phyloP scores from a whole-genome alignment of 1,140 invertebrate species.

The Anadara kagoshimensis region DNA sequence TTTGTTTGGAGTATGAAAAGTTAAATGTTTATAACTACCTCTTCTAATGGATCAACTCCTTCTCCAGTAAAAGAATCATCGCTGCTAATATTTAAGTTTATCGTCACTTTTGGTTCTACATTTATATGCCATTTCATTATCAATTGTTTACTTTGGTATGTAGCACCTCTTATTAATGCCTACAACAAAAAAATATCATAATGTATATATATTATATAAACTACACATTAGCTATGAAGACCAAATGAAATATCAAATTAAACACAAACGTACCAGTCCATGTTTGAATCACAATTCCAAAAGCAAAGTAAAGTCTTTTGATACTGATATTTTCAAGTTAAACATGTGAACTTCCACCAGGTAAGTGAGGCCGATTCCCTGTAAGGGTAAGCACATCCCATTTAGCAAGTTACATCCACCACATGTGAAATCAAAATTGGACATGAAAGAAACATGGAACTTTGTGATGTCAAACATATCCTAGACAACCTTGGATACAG shows the following conservation, averaged over 20 bases:
- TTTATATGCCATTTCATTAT: constrained; percentile 73
- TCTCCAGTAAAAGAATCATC: constrained; percentile 35
- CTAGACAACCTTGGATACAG: too few species aligned
- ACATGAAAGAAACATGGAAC: too few species aligned
- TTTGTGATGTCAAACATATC: too few species aligned
- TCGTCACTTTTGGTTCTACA: constrained; percentile 38
- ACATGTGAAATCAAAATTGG: too few species aligned
- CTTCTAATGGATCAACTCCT: constrained; percentile 49
- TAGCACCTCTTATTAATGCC: constrained; percentile 71
- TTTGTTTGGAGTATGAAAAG: not conserved
- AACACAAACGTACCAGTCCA: too few species aligned
- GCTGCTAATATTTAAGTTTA: constrained; percentile 51
- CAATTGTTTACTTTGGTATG: constrained; percentile 72
- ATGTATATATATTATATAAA: not conserved
- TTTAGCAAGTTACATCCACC: too few species aligned
- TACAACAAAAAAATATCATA: constrained; percentile 40
- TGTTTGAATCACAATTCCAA: too few species aligned
- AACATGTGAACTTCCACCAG: too few species aligned
- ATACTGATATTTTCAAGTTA: too few species aligned
- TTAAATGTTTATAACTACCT: constrained; percentile 35
- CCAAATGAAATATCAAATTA: not conserved
- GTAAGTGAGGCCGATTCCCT: too few species aligned
- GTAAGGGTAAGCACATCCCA: too few species aligned
- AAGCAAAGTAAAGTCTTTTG: too few species aligned
- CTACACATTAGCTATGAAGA: not conserved